Evolutionary conservation across 2,888 invertebrate genomes (phyloP).

Genomic region (Phlogophora meticulosa): DNA sequence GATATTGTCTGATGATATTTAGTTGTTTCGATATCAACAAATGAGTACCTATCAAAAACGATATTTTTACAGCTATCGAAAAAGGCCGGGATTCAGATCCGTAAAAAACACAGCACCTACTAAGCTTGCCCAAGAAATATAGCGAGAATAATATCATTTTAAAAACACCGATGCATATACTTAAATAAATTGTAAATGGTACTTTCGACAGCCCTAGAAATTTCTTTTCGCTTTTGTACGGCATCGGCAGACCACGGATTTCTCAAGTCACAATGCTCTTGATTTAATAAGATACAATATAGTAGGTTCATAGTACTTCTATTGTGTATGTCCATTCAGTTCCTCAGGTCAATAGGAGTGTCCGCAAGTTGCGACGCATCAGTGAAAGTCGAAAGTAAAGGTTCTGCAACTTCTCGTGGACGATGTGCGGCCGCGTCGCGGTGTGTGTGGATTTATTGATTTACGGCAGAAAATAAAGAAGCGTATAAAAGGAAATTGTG

Average conservation of each 20-base stretch:
- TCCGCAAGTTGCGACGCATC: slow-evolving; percentile 61
- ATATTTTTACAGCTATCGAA: no score
- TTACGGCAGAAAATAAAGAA: slow-evolving; percentile 9
- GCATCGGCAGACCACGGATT: not conserved
- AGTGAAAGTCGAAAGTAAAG: slow-evolving; percentile 87
- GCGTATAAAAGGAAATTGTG: slow-evolving; percentile 24
- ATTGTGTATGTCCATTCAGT: slow-evolving; percentile 53
- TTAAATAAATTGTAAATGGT: no score
- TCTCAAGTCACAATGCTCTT: slow-evolving; percentile 35
- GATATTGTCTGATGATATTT: no score
- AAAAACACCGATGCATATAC: no score
- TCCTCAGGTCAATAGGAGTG: slow-evolving; percentile 63
- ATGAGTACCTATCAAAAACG: no score
- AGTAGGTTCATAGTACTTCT: slow-evolving; percentile 6
- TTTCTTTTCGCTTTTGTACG: slow-evolving; percentile 44
- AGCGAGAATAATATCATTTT: no score
- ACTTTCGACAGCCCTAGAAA: not conserved
- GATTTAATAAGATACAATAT: slow-evolving; percentile 10
- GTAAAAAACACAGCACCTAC: no score
- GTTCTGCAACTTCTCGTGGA: slow-evolving; percentile 75
- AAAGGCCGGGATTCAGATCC: no score
- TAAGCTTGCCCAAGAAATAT: no score
- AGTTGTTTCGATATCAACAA: no score
- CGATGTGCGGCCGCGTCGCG: slow-evolving; percentile 54
- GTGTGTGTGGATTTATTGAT: slow-evolving; percentile 31